These are phyloP conservation scores for Odontocerum albicorne DNA, from an alignment of 2,888 invertebrate species.

Conservation along the genomic window DNA sequence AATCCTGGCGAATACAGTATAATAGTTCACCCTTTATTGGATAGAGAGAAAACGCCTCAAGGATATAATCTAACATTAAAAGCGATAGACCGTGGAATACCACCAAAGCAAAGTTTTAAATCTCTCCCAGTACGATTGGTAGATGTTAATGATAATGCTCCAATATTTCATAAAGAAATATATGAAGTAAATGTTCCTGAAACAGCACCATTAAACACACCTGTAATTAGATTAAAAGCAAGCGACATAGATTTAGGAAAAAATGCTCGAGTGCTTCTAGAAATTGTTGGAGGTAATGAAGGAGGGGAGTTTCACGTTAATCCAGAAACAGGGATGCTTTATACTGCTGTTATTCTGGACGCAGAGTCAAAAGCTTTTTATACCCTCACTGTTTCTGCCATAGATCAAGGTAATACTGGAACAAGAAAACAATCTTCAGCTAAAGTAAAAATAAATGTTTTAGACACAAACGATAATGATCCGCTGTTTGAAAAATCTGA, in stretches of 20 bases:
- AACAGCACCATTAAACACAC: conserved; percentile 85
- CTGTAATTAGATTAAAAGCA: conserved; percentile 84
- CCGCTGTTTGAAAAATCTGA: conserved; percentile 79
- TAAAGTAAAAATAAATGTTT: conserved; percentile 84
- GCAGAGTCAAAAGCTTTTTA: conserved; percentile 84
- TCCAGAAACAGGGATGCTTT: conserved; percentile 85
- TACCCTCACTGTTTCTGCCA: conserved; percentile 85
- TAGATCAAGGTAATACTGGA: conserved; percentile 83
- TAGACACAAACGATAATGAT: conserved; percentile 94
- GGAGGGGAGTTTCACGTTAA: conserved; percentile 87
- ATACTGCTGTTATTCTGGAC: conserved; percentile 81
- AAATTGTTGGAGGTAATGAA: conserved; percentile 91
- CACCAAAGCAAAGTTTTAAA: conserved; percentile 76
- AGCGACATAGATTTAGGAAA: conserved; percentile 81
- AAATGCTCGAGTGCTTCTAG: conserved; percentile 82
- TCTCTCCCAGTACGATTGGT: conserved; percentile 78
- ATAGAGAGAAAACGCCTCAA: conserved; percentile 73
- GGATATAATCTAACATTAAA: conserved; percentile 87
- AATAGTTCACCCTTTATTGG: conserved; percentile 73
- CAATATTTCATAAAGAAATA: conserved; percentile 82
- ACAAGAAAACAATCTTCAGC: conserved; percentile 85
- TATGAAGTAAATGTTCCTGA: conserved; percentile 89
- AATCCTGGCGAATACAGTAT: conserved; percentile 74
- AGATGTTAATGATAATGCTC: conserved; percentile 85
- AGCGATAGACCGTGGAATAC: conserved; percentile 82